phyloP scores from a whole-genome alignment of 2,113 vertebrate species.

The Fulica atra region DNA sequence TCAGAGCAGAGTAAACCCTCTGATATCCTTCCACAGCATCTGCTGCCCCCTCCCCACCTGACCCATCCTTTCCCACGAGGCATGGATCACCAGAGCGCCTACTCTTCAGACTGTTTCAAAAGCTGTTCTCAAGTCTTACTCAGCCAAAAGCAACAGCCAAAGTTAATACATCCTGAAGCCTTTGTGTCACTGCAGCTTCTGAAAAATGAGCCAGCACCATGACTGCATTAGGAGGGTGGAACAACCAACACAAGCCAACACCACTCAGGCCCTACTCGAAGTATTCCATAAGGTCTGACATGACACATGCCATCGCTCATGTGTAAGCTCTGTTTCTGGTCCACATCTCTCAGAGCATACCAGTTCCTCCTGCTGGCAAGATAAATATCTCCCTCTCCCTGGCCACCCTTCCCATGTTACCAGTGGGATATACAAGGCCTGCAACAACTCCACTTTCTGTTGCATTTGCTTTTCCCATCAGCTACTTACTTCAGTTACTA shows the following conservation, averaged over 20 bases:
- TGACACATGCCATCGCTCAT: neutral
- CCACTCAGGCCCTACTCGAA: neutral
- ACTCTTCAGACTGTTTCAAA: neutral
- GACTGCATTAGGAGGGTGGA: neutral
- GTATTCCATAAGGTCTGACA: neutral
- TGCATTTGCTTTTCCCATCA: neutral
- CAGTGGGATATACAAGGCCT: neutral
- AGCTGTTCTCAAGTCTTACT: neutral
- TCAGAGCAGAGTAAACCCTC: neutral
- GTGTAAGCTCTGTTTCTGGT: neutral
- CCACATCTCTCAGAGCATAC: neutral
- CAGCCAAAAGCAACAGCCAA: neutral
- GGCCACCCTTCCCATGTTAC: neutral
- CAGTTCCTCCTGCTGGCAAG: neutral
- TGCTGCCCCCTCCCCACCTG: fast-evolving
- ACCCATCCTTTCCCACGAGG: neutral
- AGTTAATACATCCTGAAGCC: neutral
- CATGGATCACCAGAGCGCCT: neutral
- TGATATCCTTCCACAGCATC: neutral
- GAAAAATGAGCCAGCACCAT: neutral
- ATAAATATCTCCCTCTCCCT: neutral
- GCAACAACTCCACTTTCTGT: neutral
- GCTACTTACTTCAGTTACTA: neutral
- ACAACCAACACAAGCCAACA: neutral
- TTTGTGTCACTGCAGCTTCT: neutral